Conservation (phyloP, 2,113 vertebrate species). For the Eulacestoma nigropectus region DNA sequence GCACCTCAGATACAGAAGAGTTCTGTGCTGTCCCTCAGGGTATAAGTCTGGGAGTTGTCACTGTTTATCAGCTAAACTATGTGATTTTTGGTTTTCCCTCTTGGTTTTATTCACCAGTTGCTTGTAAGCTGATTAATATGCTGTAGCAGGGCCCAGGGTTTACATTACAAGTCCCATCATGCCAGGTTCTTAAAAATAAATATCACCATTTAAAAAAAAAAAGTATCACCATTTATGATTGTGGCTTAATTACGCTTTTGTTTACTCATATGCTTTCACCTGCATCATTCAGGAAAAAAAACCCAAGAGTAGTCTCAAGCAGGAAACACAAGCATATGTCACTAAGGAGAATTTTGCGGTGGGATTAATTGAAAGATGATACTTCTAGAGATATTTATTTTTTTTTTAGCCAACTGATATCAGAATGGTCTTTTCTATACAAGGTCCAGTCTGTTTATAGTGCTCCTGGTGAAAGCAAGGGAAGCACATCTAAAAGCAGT, state of each 20-base stretch:
- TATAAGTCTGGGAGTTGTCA: background rate
- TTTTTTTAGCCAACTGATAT: background rate
- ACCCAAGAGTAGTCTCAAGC: background rate
- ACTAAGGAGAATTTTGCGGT: background rate
- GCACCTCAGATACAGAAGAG: background rate
- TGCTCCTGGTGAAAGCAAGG: background rate
- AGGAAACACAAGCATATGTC: background rate
- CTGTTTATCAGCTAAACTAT: background rate
- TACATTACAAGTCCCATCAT: background rate
- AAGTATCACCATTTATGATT: background rate
- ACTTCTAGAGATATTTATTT: background rate
- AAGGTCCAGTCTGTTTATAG: background rate
- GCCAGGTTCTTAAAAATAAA: background rate
- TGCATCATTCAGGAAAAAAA: background rate
- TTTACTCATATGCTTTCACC: background rate
- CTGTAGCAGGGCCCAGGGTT: background rate
- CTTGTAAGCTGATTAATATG: accelerated
- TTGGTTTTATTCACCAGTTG: background rate
- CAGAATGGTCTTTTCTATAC: background rate
- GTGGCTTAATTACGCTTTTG: background rate
- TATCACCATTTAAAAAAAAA: background rate
- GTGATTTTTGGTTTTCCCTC: background rate
- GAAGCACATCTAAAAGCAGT: background rate
- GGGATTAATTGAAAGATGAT: background rate
- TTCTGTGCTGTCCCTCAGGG: background rate